Percentiles rank a stretch among this genome's conserved stretches.
Conservation (phyloP, 2,113 vertebrate species). For the Cavia aperea region DNA sequence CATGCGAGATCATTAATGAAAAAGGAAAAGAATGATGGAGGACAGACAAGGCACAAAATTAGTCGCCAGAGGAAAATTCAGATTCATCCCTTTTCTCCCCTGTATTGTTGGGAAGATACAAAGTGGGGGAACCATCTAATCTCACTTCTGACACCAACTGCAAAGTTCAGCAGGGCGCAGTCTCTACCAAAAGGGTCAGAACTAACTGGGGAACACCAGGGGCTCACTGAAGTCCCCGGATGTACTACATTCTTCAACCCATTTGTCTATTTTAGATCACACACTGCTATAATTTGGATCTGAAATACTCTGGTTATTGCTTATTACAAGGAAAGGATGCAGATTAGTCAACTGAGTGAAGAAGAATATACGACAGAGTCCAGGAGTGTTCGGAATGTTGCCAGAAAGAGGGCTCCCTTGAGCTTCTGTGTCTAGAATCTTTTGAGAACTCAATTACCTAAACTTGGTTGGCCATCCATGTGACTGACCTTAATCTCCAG, state of each 20-base stretch:
- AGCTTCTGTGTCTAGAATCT: neutral
- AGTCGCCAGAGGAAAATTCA: neutral
- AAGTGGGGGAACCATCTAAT: neutral
- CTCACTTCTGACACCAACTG: neutral
- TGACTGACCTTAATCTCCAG: neutral
- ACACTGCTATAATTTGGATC: neutral
- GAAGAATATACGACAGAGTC: neutral
- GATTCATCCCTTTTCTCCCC: neutral
- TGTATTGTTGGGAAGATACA: neutral
- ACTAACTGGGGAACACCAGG: neutral
- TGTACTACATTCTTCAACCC: neutral
- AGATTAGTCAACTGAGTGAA: neutral
- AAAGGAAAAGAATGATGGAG: too few species aligned
- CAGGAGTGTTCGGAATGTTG: neutral
- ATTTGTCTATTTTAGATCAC: neutral
- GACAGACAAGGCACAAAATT: neutral
- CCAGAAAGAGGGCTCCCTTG: neutral
- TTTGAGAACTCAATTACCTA: neutral
- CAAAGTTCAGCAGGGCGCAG: neutral
- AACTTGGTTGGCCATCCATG: accelerated
- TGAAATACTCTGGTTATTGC: neutral
- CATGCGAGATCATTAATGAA: neutral
- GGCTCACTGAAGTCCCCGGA: neutral
- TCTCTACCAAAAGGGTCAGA: neutral
- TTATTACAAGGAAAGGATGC: neutral